These are phyloP conservation scores for Papilio gigon DNA, from an alignment of 2,888 invertebrate species.

Conservation along the genomic window DNA sequence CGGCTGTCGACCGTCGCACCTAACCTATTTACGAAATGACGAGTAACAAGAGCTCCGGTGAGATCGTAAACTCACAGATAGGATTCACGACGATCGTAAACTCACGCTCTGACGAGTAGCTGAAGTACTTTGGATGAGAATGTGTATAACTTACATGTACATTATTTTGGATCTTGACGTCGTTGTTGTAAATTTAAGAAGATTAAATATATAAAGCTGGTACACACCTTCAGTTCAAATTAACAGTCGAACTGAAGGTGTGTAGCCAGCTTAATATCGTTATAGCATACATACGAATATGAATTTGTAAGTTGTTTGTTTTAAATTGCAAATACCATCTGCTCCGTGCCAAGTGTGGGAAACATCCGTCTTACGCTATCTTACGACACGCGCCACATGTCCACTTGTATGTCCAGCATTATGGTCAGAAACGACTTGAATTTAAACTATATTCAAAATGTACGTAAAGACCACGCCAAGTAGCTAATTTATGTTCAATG, in stretches of 20 bases:
- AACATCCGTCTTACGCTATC: constrained; percentile 7
- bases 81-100: constrained; percentile 28
- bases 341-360: not conserved
- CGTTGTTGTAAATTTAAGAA: not conserved
- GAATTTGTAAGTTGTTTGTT: not conserved
- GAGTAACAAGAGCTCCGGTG: not conserved
- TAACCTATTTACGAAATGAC: constrained; percentile 24
- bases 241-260: no score
- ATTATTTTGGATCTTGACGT: no score
- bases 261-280: no score
- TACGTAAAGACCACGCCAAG: not conserved
- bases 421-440: not conserved
- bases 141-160: no score
- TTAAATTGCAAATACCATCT: constrained; percentile 7
- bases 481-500: no score
- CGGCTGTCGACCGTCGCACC: constrained; percentile 19
- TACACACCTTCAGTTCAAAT: no score
- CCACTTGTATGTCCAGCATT: constrained; percentile 1
- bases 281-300: not conserved
- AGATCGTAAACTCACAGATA: not conserved
- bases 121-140: not conserved
- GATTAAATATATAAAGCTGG: not conserved
- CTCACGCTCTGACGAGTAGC: not conserved
- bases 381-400: constrained; percentile 3
- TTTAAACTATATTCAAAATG: not conserved